phyloP scores from a whole-genome alignment of 2,888 invertebrate species.

The Plagodis pulveraria region DNA sequence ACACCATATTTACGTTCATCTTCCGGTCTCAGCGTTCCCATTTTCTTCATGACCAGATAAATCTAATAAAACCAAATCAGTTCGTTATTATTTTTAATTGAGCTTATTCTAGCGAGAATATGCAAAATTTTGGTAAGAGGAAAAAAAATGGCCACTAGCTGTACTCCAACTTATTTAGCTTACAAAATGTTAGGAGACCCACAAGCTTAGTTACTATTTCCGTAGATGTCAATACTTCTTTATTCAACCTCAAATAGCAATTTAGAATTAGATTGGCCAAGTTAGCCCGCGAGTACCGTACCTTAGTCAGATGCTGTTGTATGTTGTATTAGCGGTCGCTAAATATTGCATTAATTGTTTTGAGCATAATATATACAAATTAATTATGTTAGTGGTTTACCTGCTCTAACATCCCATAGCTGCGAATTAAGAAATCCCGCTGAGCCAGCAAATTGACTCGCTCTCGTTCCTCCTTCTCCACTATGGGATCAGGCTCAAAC shows the following conservation, averaged over 20 bases:
- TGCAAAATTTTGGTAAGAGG: too few relatives aligned
- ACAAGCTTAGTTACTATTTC: too few relatives aligned
- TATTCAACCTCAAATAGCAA: background rate
- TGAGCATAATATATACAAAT: background rate
- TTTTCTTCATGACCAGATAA: constrained; percentile 88
- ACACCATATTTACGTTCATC: constrained; percentile 88
- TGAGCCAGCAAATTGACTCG: constrained; percentile 87
- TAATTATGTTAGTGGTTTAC: constrained; percentile 50
- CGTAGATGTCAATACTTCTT: too few relatives aligned
- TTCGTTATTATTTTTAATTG: too few relatives aligned
- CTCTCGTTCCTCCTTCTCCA: constrained; percentile 90
- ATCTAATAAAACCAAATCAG: constrained; percentile 59
- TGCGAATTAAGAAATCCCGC: constrained; percentile 88
- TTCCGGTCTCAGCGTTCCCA: constrained; percentile 86
- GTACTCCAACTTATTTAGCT: too few relatives aligned
- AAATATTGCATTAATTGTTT: too few relatives aligned
- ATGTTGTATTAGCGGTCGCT: too few relatives aligned
- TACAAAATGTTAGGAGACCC: too few relatives aligned
- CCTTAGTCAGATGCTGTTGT: too few relatives aligned
- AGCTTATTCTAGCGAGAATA: too few relatives aligned
- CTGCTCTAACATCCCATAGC: constrained; percentile 88
- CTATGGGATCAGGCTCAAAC: constrained; percentile 87
- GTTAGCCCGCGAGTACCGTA: too few relatives aligned
- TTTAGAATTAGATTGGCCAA: background rate
- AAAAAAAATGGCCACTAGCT: too few relatives aligned